Conservation (phyloP, 30 jellyfish, hydroid and myxozoan genomes). For the Turritopsis rubra region DNA sequence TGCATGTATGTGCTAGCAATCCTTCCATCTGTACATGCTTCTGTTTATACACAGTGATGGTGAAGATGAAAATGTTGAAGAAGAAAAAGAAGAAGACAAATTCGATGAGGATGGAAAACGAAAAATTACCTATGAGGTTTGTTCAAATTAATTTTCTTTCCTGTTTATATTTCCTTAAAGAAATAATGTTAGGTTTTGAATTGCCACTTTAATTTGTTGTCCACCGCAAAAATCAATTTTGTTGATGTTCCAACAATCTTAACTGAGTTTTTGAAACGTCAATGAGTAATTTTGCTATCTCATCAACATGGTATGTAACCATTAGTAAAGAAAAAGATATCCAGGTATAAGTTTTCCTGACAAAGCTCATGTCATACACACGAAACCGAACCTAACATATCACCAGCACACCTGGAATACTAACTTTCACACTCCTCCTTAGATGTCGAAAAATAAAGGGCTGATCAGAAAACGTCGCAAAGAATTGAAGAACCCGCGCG, state of each 20-base stretch:
- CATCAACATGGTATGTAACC: too few species aligned
- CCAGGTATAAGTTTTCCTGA: too few species aligned
- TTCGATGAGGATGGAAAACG: slow-evolving; percentile 62
- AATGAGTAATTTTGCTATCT: too few species aligned
- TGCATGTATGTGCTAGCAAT: not conserved
- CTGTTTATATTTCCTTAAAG: not conserved
- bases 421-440: too few species aligned
- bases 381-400: too few species aligned
- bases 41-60: not conserved
- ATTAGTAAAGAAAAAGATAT: too few species aligned
- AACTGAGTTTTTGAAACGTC: not conserved
- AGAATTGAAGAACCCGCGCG: slow-evolving; percentile 91
- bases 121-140: slow-evolving; percentile 82
- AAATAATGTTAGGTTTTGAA: not conserved
- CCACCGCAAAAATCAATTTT: not conserved
- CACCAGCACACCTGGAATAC: too few species aligned
- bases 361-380: too few species aligned
- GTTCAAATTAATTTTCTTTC: not conserved
- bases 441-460: slow-evolving; percentile 99
- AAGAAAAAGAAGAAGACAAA: slow-evolving; percentile 36
- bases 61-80: slow-evolving; percentile 21
- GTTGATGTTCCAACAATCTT: not conserved
- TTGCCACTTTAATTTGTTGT: too few species aligned
- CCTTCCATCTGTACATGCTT: not conserved
- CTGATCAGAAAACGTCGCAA: slow-evolving; percentile 82